phyloP scores from a whole-genome alignment of 2,113 vertebrate species.

The Psephotus haematonotus region DNA sequence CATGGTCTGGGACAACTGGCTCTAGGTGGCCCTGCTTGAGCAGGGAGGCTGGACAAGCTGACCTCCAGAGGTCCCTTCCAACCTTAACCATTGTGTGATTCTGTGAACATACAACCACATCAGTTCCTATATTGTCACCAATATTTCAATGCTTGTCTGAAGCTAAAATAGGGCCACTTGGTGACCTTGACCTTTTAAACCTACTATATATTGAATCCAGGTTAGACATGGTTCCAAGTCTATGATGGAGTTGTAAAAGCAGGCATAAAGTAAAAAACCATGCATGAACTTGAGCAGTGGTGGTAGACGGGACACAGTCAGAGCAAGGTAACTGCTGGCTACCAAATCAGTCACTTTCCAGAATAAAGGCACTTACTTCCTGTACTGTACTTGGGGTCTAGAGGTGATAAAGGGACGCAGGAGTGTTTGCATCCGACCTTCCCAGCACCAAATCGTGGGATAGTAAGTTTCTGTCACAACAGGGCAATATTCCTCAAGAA shows the following conservation, averaged over 20 bases:
- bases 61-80: neutral
- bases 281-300: neutral
- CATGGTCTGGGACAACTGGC: neutral
- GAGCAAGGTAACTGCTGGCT: neutral
- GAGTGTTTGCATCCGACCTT: conserved; percentile 92
- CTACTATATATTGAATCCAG: neutral
- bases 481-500: conserved; percentile 91
- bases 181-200: neutral
- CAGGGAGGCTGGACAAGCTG: neutral
- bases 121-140: neutral
- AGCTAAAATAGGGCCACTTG: neutral
- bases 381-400: conserved; percentile 89
- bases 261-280: neutral
- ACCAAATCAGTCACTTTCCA: neutral
- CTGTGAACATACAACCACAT: neutral
- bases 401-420: conserved; percentile 94
- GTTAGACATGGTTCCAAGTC: neutral
- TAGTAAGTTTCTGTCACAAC: conserved; percentile 97
- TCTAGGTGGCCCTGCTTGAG: neutral
- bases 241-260: neutral
- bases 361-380: conserved; percentile 85
- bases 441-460: conserved; percentile 98
- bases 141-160: neutral
- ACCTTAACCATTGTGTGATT: neutral
- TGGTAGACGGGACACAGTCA: neutral